Evolutionary conservation across 2,888 invertebrate species (phyloP), one percentile per base, ranked within the genome.

Genomic region (Acleris literana): DNA sequence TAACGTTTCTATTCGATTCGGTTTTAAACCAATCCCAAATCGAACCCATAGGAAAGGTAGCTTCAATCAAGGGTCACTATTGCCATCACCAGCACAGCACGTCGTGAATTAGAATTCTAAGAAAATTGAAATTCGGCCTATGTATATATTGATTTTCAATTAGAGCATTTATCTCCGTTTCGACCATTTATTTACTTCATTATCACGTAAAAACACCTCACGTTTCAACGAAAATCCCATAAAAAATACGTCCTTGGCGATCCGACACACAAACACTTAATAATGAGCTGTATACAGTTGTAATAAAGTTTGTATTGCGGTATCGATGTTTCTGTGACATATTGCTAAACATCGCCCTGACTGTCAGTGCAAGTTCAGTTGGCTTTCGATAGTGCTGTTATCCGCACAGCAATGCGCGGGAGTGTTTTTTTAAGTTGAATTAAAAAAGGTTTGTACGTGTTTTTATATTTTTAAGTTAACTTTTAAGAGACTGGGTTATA

Each of bases 381-480:
- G 51, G 60, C 49, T 69, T 64, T 53, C 63, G 69, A 64, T 69
- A 67, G 69, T 69, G 69, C 64, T 64, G 65, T 52, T 63, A 71
- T 64, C 62, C 63, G 68, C 72, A 74, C 72, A 62, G 62, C 48
- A 69, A n/a, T 70, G 68, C 46, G 51, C 65, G 63, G 54, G 69
- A 63, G 69, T 69, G 66, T 51, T 63, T 63, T 49, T 16, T 17
- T 18, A 44, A 20, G 49, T 51, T 22, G 13, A 6, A 52, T 29
- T 52, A 52, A 53, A 56, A 39, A 43, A 18, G 43, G 44, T 63
- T 39, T 5, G 55, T 55, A 22, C 39, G 3, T 39, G 13, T 39
- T 16, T 43, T 43, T 39, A 6, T 49, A 18, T 54, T 29, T 9
- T 9, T 0, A 13, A 13, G 3, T 5, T 16, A 33, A 33, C 54